These are phyloP conservation scores for Mola mola DNA, from an alignment of 2,113 vertebrate species.

Conservation along the genomic window DNA sequence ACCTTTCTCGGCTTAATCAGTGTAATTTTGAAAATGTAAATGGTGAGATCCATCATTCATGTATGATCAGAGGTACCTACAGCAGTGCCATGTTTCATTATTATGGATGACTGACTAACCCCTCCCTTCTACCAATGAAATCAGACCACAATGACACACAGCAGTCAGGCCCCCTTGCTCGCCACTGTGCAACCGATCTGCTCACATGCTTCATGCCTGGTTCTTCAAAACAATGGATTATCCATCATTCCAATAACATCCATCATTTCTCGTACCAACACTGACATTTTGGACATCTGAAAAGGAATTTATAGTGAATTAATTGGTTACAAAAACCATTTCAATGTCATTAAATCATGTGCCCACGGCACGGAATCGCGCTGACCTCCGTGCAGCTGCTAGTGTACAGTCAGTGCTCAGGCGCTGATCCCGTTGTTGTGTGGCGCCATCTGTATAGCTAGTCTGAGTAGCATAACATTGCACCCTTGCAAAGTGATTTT, in stretches of 20 bases:
- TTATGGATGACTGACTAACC: conserved; percentile 2
- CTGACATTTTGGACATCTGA: conserved; percentile 9
- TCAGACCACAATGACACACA: background rate
- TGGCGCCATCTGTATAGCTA: conserved; percentile 12
- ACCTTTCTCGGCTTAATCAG: conserved; percentile 15
- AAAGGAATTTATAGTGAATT: conserved; percentile 3
- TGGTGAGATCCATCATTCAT: conserved; percentile 16
- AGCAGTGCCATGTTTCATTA: background rate
- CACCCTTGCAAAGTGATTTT: conserved; percentile 24
- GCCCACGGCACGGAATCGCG: conserved; percentile 40
- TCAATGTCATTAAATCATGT: conserved; percentile 17
- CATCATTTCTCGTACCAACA: conserved; percentile 6
- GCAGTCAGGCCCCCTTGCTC: background rate
- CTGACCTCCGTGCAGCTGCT: conserved; percentile 14
- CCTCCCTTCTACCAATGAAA: conserved; percentile 1
- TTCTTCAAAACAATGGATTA: conserved; percentile 12
- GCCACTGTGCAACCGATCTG: background rate
- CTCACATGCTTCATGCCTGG: background rate
- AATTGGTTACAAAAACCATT: conserved; percentile 2
- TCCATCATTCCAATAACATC: conserved; percentile 13
- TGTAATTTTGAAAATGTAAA: conserved; percentile 13
- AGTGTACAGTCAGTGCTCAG: conserved; percentile 15
- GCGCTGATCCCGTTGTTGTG: conserved; percentile 18
- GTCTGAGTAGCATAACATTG: conserved; percentile 15
- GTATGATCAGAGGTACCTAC: background rate